Evolutionary conservation across 2,888 invertebrate genomes (phyloP).

Genomic region (Acleris laterana): DNA sequence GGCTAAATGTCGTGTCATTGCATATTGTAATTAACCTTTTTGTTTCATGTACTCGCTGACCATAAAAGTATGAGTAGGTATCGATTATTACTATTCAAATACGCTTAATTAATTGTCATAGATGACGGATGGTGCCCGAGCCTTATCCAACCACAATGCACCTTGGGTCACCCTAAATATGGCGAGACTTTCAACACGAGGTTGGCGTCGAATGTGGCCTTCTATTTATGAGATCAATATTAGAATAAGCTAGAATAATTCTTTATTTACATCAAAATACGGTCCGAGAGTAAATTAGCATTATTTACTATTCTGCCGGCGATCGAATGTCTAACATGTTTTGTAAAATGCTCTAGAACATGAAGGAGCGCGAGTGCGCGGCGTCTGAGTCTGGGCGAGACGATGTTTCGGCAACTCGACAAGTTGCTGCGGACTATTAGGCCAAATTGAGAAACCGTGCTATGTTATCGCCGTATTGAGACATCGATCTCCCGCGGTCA

Average conservation of each 20-base stretch:
- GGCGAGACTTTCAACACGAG: slow-evolving; percentile 45
- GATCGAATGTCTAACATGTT: slow-evolving; percentile 32
- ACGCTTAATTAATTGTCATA: slow-evolving; percentile 41
- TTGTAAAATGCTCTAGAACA: slow-evolving; percentile 26
- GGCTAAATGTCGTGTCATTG: slow-evolving; percentile 22
- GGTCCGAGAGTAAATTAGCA: slow-evolving; percentile 48
- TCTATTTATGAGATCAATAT: slow-evolving; percentile 46
- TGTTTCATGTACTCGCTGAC: slow-evolving; percentile 78
- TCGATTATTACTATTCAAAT: slow-evolving; percentile 47
- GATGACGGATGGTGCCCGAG: slow-evolving; percentile 19
- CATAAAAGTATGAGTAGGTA: slow-evolving; percentile 79
- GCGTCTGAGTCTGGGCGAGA: background rate
- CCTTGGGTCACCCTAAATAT: slow-evolving; percentile 46
- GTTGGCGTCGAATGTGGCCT: slow-evolving; percentile 39
- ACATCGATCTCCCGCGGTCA: background rate
- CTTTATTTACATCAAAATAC: slow-evolving; percentile 50
- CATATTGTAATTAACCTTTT: slow-evolving; percentile 51
- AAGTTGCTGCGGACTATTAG: background rate
- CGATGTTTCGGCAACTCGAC: background rate
- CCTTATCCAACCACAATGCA: slow-evolving; percentile 29
- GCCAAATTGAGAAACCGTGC: background rate
- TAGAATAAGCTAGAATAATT: slow-evolving; percentile 52
- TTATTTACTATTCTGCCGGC: slow-evolving; percentile 45
- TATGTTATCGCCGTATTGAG: background rate
- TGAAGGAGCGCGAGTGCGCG: background rate